phyloP scores from a whole-genome alignment of 2,797 vertebrate species.

The Chromobotia macracanthus region DNA sequence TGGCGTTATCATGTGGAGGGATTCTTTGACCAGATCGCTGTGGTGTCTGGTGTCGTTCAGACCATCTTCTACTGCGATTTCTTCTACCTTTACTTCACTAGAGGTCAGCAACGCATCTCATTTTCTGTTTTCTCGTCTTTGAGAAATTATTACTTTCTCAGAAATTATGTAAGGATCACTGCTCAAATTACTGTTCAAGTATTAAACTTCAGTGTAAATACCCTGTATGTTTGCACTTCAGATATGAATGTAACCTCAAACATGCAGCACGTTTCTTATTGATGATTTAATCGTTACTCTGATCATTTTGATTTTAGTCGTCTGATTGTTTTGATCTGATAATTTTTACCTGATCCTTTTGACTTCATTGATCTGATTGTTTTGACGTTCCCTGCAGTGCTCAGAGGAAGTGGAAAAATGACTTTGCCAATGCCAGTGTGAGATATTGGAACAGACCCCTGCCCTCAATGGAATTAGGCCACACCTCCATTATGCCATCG shows the following conservation, averaged over 20 bases:
- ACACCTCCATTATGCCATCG: neutral
- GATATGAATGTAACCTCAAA: too few relatives aligned
- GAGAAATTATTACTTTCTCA: too few relatives aligned
- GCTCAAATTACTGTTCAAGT: too few relatives aligned
- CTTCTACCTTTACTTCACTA: constrained; percentile 95
- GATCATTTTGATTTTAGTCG: too few relatives aligned
- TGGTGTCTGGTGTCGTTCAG: constrained; percentile 93
- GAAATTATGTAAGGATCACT: too few relatives aligned
- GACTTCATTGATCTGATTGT: neutral
- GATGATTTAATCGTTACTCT: too few relatives aligned
- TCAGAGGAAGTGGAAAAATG: constrained; percentile 77
- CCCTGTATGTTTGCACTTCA: too few relatives aligned
- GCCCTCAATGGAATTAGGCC: neutral
- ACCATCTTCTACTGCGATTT: constrained; percentile 98
- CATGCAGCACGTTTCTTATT: too few relatives aligned
- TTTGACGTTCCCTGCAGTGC: constrained; percentile 64
- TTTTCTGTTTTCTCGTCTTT: too few relatives aligned
- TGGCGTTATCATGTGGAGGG: constrained; percentile 91
- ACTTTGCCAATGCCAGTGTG: constrained; percentile 78
- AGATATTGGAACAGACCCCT: constrained; percentile 12
- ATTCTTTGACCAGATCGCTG: constrained; percentile 92
- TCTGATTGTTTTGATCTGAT: too few relatives aligned
- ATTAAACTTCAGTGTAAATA: too few relatives aligned
- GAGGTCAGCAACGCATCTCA: constrained; percentile 75
- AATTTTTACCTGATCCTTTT: too few relatives aligned